Evolutionary conservation across 1,140 invertebrate species (phyloP).

Genomic region (Caenorhabditis brenneri): DNA sequence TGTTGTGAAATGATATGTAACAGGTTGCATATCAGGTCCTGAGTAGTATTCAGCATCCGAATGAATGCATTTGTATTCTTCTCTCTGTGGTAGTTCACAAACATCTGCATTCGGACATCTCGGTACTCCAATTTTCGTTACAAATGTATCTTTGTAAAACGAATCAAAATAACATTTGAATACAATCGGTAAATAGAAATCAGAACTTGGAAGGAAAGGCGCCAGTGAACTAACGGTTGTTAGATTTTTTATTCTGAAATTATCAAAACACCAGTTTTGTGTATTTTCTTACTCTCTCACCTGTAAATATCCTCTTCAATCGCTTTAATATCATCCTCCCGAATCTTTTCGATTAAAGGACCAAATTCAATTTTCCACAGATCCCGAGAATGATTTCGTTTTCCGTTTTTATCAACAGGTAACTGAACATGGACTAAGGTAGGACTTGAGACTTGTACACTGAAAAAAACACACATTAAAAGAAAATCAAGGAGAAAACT

Average conservation of each 20-base stretch:
- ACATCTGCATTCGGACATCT: constrained; percentile 2
- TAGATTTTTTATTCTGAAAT: not conserved
- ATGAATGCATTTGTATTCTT: constrained; percentile 25
- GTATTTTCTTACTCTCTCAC: not conserved
- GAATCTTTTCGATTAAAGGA: not conserved
- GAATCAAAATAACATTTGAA: constrained; percentile 21
- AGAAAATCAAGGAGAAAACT: not conserved
- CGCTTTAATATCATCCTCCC: not conserved
- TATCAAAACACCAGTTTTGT: too few relatives aligned
- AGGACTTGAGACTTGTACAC: not conserved
- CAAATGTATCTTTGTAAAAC: not conserved
- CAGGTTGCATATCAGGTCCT: constrained; percentile 1
- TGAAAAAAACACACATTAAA: not conserved
- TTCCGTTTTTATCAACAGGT: not conserved
- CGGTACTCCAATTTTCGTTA: not conserved
- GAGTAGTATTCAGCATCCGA: constrained; percentile 2
- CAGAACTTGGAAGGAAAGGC: not conserved
- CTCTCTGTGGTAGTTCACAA: constrained; percentile 15
- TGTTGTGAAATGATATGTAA: constrained; percentile 5
- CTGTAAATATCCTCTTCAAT: constrained; percentile 20
- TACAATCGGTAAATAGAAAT: constrained; percentile 17
- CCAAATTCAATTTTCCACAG: constrained; percentile 20
- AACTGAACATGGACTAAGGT: not conserved
- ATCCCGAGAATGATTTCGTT: not conserved
- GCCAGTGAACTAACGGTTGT: not conserved